Percentiles rank a stretch among this genome's conserved stretches.
phyloP scores from a whole-genome alignment of 2,888 invertebrate genomes.

The Cheilosia vernalis region DNA sequence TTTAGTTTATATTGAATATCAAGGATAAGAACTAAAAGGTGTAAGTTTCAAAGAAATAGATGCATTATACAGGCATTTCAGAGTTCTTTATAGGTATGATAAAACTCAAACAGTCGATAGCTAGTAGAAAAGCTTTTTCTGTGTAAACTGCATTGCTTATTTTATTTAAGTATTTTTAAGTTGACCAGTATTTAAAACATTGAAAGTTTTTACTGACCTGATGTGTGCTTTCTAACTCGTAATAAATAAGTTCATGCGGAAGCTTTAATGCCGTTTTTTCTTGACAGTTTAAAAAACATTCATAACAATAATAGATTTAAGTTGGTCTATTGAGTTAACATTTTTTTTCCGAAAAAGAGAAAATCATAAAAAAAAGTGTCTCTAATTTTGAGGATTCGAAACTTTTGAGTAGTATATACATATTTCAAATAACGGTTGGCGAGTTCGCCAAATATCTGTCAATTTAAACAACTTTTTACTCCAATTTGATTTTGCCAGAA shows the following conservation, averaged over 20 bases:
- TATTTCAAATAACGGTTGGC: background rate
- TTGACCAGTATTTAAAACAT: too few species aligned
- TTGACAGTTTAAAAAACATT: background rate
- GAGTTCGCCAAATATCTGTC: slow-evolving; percentile 3
- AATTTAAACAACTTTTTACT: slow-evolving; percentile 34
- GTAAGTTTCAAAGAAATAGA: slow-evolving; percentile 31
- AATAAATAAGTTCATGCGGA: background rate
- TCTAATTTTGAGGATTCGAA: background rate
- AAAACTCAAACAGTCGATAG: background rate
- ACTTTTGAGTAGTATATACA: background rate
- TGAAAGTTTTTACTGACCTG: background rate
- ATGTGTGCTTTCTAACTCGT: slow-evolving; percentile 9
- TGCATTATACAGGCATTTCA: background rate
- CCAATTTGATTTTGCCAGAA: background rate
- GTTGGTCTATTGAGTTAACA: slow-evolving; percentile 5
- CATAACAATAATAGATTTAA: background rate
- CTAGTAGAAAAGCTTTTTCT: slow-evolving; percentile 5
- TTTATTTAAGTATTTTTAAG: background rate
- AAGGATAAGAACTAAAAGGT: slow-evolving; percentile 37
- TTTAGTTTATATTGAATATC: slow-evolving; percentile 15
- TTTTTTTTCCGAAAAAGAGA: background rate
- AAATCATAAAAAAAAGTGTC: background rate
- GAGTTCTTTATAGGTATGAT: background rate
- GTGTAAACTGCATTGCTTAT: slow-evolving; percentile 55
- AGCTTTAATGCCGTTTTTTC: background rate